Evolutionary conservation across 2,888 invertebrate genomes (phyloP).

Genomic region (Idaea dimidiata): DNA sequence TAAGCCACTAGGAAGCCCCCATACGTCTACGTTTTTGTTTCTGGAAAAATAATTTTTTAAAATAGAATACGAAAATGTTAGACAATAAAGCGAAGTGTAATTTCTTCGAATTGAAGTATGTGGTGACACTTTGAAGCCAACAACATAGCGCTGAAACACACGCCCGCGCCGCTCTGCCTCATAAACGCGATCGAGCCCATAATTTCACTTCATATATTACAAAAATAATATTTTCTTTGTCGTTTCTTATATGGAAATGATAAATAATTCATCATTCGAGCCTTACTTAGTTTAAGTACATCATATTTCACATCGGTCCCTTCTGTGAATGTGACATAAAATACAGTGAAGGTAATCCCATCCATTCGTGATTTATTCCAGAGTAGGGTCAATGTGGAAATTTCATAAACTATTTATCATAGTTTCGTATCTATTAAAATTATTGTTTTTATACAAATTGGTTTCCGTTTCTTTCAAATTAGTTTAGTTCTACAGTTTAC

Average conservation of each 20-base stretch:
- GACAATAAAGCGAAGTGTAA: not conserved
- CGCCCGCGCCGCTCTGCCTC: constrained; percentile 22
- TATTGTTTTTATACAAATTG: constrained; percentile 22
- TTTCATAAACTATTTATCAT: constrained; percentile 68
- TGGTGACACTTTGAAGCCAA: not conserved
- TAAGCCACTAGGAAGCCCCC: no score
- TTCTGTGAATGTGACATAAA: constrained; percentile 74
- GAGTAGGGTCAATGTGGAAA: constrained; percentile 70
- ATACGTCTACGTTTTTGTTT: no score
- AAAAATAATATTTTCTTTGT: constrained; percentile 52
- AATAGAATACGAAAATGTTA: no score
- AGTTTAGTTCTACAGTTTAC: no score
- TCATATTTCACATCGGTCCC: constrained; percentile 73
- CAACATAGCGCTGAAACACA: constrained; percentile 5
- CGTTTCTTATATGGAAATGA: constrained; percentile 61
- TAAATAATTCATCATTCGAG: constrained; percentile 75
- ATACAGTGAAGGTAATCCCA: constrained; percentile 75
- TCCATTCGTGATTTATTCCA: constrained; percentile 75
- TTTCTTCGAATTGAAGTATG: not conserved
- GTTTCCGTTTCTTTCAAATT: not conserved
- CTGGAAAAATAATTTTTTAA: no score
- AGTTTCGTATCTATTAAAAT: constrained; percentile 51
- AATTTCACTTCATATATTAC: constrained; percentile 41
- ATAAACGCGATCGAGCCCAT: constrained; percentile 40
- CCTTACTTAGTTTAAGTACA: constrained; percentile 76